Conservation (phyloP, 2,113 vertebrate species). For the Benitochromis conjunctus region DNA sequence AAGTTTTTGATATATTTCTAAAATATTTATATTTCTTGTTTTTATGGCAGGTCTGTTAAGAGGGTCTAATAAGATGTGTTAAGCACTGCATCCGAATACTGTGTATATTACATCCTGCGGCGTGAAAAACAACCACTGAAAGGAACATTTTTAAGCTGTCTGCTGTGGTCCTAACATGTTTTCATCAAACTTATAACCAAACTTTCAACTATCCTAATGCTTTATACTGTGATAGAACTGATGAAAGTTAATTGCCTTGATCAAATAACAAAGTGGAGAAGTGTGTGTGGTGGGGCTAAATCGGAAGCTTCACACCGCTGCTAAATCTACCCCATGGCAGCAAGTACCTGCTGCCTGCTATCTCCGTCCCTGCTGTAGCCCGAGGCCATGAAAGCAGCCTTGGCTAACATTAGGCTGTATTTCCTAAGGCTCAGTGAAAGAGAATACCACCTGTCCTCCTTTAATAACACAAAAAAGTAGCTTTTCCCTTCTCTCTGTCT, state of each 20-base stretch:
- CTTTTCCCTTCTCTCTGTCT: constrained; percentile 36
- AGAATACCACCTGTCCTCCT: constrained; percentile 62
- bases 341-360: constrained; percentile 53
- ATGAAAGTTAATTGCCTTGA: constrained; percentile 34
- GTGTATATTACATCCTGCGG: neutral
- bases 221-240: neutral
- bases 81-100: fast-evolving
- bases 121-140: neutral
- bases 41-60: neutral
- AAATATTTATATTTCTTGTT: neutral
- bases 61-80: neutral
- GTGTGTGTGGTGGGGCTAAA: constrained; percentile 11
- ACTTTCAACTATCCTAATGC: constrained; percentile 32
- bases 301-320: constrained; percentile 41
- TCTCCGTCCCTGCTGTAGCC: constrained; percentile 60
- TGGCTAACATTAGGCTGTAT: constrained; percentile 58
- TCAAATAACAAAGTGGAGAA: constrained; percentile 26
- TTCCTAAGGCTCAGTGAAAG: constrained; percentile 62
- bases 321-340: constrained; percentile 63
- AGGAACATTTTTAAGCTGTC: neutral
- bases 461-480: constrained; percentile 55
- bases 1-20: neutral
- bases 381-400: constrained; percentile 61
- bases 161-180: constrained; percentile 23
- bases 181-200: constrained; percentile 35